A percentile compares a stretch with the other conserved stretches of the same genome.
Evolutionary conservation across 2,888 invertebrate species (phyloP).

Genomic region (Drosophila nr. perissopoda): DNA sequence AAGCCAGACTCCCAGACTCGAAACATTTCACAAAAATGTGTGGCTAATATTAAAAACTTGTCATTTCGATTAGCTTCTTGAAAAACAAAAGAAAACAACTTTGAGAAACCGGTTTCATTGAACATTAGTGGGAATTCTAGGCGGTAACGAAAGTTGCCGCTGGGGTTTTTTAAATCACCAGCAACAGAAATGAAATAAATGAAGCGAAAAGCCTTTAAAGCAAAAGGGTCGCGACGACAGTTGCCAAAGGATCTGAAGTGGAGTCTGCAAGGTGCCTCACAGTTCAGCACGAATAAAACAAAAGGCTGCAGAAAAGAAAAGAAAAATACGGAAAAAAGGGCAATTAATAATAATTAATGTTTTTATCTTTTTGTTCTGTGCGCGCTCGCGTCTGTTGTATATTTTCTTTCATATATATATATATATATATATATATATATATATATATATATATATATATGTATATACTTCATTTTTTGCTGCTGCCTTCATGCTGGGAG

Average conservation of each 20-base stretch:
- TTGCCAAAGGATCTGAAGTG: slow-evolving; percentile 62
- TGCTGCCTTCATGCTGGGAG: slow-evolving; percentile 39
- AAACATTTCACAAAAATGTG: slow-evolving; percentile 35
- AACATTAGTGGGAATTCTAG: slow-evolving; percentile 58
- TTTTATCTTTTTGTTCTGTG: slow-evolving; percentile 77
- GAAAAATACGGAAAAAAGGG: slow-evolving; percentile 64
- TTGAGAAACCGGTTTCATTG: slow-evolving; percentile 50
- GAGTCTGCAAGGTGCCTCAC: slow-evolving; percentile 35
- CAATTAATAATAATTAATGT: slow-evolving; percentile 84
- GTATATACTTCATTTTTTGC: slow-evolving; percentile 4
- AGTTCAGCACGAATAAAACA: slow-evolving; percentile 47
- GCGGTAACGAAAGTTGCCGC: slow-evolving; percentile 51
- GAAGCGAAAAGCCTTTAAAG: slow-evolving; percentile 44
- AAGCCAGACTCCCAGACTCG: slow-evolving; percentile 36
- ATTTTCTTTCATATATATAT: slow-evolving; percentile 22
- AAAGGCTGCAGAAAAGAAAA: slow-evolving; percentile 37
- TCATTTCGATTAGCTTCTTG: slow-evolving; percentile 70
- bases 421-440: slow-evolving; percentile 1
- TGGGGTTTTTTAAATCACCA: slow-evolving; percentile 54
- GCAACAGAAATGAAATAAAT: slow-evolving; percentile 44
- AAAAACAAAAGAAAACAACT: slow-evolving; percentile 32
- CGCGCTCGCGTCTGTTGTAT: slow-evolving; percentile 36
- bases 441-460: slow-evolving; percentile 3
- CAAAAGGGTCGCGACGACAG: slow-evolving; percentile 68
- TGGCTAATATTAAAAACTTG: slow-evolving; percentile 68